These are phyloP conservation scores for Peromyscus maniculatus DNA, from an alignment of 2,113 vertebrate genomes.

Conservation along the genomic window DNA sequence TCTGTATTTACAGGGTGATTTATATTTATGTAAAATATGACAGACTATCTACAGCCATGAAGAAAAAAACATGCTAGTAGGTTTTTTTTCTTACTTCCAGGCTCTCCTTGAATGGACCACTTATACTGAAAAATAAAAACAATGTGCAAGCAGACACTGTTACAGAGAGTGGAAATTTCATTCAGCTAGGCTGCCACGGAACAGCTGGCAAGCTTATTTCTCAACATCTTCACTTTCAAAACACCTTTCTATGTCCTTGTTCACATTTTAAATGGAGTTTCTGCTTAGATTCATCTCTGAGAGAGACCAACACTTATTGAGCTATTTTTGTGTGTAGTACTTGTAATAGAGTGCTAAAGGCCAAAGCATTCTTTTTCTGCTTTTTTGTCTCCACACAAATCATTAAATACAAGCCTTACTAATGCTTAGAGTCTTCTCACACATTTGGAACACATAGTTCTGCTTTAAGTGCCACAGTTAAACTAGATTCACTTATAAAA, in stretches of 20 bases:
- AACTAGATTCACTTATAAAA: neutral
- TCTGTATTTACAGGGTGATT: neutral
- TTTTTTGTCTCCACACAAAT: constrained; percentile 40
- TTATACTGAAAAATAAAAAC: constrained; percentile 46
- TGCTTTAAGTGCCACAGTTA: constrained; percentile 2
- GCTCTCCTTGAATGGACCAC: neutral
- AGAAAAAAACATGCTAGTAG: constrained; percentile 3
- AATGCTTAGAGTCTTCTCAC: neutral
- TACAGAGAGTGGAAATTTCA: neutral
- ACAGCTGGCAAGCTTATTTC: constrained; percentile 72
- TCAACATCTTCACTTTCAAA: neutral
- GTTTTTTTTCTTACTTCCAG: neutral
- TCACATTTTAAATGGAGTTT: constrained; percentile 67
- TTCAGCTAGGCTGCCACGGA: rapidly evolving
- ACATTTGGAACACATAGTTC: constrained; percentile 43
- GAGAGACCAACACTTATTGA: constrained; percentile 48
- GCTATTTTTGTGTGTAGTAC: constrained; percentile 2
- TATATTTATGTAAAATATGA: constrained; percentile 8
- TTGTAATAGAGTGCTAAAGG: constrained; percentile 33
- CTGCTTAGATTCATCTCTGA: constrained; percentile 62
- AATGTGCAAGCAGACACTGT: neutral
- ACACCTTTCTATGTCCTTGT: constrained; percentile 52
- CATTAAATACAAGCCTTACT: neutral
- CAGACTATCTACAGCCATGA: neutral
- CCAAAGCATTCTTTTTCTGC: neutral